phyloP scores from a whole-genome alignment of 2,797 vertebrate genomes.

The Hoplostethus atlanticus region DNA sequence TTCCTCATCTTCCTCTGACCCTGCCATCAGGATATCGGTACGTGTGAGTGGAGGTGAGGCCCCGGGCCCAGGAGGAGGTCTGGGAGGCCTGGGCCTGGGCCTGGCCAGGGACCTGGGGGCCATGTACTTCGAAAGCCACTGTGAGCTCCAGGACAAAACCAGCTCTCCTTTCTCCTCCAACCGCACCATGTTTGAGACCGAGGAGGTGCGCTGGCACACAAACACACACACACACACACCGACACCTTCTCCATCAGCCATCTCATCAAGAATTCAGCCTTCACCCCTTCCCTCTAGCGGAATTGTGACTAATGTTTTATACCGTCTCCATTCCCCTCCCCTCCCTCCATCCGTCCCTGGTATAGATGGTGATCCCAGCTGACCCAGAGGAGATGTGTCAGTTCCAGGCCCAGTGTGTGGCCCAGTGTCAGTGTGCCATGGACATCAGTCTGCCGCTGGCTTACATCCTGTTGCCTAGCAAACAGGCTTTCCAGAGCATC shows the following conservation, averaged over 20 bases:
- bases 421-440: slow-evolving; percentile 88
- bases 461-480: slow-evolving; percentile 91
- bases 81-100: slow-evolving; percentile 69
- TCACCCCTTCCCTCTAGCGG: background rate
- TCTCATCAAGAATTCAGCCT: background rate
- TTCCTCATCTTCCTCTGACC: slow-evolving; percentile 8
- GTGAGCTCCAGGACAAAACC: slow-evolving; percentile 88
- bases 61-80: slow-evolving; percentile 66
- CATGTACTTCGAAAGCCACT: slow-evolving; percentile 90
- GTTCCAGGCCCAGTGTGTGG: slow-evolving; percentile 90
- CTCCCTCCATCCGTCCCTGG: background rate
- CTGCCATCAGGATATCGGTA: slow-evolving; percentile 84
- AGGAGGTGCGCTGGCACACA: slow-evolving; percentile 85
- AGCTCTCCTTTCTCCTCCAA: slow-evolving; percentile 94
- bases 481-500: slow-evolving; percentile 92
- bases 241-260: background rate
- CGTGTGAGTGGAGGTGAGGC: slow-evolving; percentile 82
- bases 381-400: slow-evolving; percentile 92
- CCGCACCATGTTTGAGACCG: slow-evolving; percentile 95
- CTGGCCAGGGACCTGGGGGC: slow-evolving; percentile 85
- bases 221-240: background rate
- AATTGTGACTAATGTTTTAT: too few species aligned
- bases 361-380: slow-evolving; percentile 95
- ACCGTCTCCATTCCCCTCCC: background rate
- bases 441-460: slow-evolving; percentile 88